Base-by-base conservation (phyloP, 2,113 vertebrate genomes). In the Sturnus vulgaris region DNA sequence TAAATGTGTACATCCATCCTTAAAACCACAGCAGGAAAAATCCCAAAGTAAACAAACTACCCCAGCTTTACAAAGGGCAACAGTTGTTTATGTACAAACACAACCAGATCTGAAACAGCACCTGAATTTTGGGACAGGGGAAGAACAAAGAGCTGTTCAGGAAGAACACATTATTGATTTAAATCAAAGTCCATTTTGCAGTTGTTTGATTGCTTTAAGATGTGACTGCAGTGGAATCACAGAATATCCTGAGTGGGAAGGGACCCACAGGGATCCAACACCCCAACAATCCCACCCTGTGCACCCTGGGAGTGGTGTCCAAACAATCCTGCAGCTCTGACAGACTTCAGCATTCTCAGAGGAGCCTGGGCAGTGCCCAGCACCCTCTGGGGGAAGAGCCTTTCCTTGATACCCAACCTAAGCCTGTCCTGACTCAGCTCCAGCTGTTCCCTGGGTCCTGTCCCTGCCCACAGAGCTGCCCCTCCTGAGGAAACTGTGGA, bases 251-350 rank as follows among this genome's bases (percentile, higher is more conserved):
- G n/a, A 27, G 16, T 12, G 6, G 28, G 46, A 53, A 68, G 21
- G 21, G 61, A 60, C n/a, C 9, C n/a, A 8, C 13, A 7, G 25
- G 28, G 53, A 61, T 47, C 53, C 15, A 37, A 68, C 61, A 47
- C 16, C 4, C 15, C 70, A 68, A 12, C 9, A 82, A 82, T 6
- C 28, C 28, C 23, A 50, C 4, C 60, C 49, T 31, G 57, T 2
- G 40, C 59, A 73, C 5, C 24, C 25, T 28, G 17, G 6, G 3
- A 57, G 3, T 0, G 0, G 0, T 27, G 42, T 6, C 14, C 52
- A 20, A 73, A 28, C 0, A 0, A 14, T 28, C 68, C 59, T 37
- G 59, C 33, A 39, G 60, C 39, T 73, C 52, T 59, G 68, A 33
- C 33, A 73, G 42, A 49, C 25, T 64, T 4, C 4, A 2, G 30